Percentiles rank a stretch among this genome's conserved stretches.
Evolutionary conservation across 1,140 invertebrate genomes (phyloP).

Genomic region (Papilio glaucus): DNA sequence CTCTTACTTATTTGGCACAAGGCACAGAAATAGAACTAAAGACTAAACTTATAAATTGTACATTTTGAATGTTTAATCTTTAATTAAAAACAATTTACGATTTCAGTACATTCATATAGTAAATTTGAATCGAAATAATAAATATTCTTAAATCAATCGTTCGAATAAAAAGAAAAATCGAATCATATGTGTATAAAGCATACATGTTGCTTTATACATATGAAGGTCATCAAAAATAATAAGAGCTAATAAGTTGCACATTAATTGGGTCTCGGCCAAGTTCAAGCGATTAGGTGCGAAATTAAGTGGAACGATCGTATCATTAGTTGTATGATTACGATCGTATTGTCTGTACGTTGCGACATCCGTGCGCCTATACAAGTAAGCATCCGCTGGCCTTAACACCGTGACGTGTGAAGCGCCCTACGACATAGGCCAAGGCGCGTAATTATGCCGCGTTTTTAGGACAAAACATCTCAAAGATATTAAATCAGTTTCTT

Average conservation of each 20-base stretch:
- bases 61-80: too few relatives aligned
- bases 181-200: neutral
- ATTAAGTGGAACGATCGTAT: constrained; percentile 47
- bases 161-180: neutral
- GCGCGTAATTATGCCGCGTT: constrained; percentile 44
- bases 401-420: constrained; percentile 53
- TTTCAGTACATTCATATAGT: too few relatives aligned
- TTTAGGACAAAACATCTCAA: too few relatives aligned
- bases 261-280: constrained; percentile 57
- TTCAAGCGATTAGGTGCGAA: constrained; percentile 54
- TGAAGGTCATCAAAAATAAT: constrained; percentile 16
- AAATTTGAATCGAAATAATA: too few relatives aligned
- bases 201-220: neutral
- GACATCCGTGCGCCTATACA: constrained; percentile 48
- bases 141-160: too few relatives aligned
- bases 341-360: constrained; percentile 51
- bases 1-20: too few relatives aligned
- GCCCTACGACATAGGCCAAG: constrained; percentile 36
- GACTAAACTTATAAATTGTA: too few relatives aligned
- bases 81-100: too few relatives aligned
- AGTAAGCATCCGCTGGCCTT: constrained; percentile 65
- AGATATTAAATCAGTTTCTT: too few relatives aligned
- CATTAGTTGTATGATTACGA: constrained; percentile 54
- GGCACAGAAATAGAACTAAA: too few relatives aligned
- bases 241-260: neutral